These are phyloP conservation scores for Pterocles burchelli DNA, from an alignment of 2,113 vertebrate genomes.

Conservation along the genomic window DNA sequence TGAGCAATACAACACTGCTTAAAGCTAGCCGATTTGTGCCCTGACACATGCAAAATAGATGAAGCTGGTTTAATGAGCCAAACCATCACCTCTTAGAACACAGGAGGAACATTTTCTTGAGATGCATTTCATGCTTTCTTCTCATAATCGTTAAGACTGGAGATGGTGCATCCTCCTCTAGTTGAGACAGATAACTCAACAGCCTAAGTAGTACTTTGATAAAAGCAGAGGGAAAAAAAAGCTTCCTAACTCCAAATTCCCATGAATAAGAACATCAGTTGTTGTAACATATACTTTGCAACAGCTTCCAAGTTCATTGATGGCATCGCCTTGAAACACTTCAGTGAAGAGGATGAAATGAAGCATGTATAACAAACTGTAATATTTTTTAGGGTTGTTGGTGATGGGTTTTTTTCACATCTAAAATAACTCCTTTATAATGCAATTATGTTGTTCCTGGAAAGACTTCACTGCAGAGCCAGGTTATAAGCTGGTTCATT, in stretches of 20 bases:
- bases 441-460: constrained; percentile 48
- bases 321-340: neutral
- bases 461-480: neutral
- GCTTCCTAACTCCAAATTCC: neutral
- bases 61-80: neutral
- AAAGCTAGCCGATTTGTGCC: neutral
- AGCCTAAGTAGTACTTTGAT: neutral
- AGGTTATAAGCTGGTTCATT: neutral
- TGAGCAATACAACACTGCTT: neutral
- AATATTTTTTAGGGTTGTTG: neutral
- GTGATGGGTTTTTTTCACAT: neutral
- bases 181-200: neutral
- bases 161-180: neutral
- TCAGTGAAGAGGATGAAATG: neutral
- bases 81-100: neutral
- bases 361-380: constrained; percentile 35
- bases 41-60: neutral
- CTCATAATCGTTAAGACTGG: neutral
- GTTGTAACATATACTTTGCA: neutral
- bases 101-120: neutral
- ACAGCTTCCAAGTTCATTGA: neutral
- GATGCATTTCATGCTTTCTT: neutral
- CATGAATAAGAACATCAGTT: neutral
- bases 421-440: constrained; percentile 39
- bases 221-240: neutral